These are phyloP conservation scores for Phyto melanocephala DNA, from an alignment of 2,888 invertebrate genomes.

Conservation along the genomic window DNA sequence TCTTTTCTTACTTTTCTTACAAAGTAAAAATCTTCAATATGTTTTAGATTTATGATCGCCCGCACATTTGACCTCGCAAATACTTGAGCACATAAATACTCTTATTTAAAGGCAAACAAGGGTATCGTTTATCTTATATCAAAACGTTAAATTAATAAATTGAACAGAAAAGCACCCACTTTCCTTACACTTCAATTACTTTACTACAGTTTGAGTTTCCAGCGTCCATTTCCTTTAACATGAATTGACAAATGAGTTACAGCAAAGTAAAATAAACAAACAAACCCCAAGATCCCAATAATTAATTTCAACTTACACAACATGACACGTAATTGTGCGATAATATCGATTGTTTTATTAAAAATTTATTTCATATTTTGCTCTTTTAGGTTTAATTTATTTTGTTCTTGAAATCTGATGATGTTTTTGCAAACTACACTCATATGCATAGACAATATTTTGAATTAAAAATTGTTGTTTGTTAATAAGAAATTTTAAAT, in stretches of 20 bases:
- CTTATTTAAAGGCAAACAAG: not conserved
- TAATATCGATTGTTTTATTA: slow-evolving; percentile 27
- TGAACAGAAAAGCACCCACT: slow-evolving; percentile 7
- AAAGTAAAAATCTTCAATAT: slow-evolving; percentile 28
- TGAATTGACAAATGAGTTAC: slow-evolving; percentile 16
- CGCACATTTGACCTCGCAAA: slow-evolving; percentile 46
- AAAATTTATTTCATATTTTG: not conserved
- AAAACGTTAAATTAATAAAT: slow-evolving; percentile 11
- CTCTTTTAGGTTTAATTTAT: not conserved
- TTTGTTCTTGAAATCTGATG: slow-evolving; percentile 1
- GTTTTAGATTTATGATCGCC: slow-evolving; percentile 42
- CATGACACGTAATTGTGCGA: slow-evolving; percentile 28
- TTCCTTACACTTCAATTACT: slow-evolving; percentile 4
- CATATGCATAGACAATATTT: not conserved
- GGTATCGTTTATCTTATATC: not conserved
- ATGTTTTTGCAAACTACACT: not conserved
- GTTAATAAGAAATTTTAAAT: not conserved
- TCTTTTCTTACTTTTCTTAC: not conserved
- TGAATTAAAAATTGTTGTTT: not conserved
- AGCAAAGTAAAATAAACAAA: slow-evolving; percentile 2
- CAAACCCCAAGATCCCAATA: slow-evolving; percentile 11
- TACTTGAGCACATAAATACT: not conserved
- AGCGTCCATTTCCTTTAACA: not conserved
- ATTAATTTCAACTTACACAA: slow-evolving; percentile 38
- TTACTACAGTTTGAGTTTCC: slow-evolving; percentile 3